These are phyloP conservation scores for Hypsibius dujardini DNA, from an alignment of 1,140 invertebrate species.

Conservation along the genomic window DNA sequence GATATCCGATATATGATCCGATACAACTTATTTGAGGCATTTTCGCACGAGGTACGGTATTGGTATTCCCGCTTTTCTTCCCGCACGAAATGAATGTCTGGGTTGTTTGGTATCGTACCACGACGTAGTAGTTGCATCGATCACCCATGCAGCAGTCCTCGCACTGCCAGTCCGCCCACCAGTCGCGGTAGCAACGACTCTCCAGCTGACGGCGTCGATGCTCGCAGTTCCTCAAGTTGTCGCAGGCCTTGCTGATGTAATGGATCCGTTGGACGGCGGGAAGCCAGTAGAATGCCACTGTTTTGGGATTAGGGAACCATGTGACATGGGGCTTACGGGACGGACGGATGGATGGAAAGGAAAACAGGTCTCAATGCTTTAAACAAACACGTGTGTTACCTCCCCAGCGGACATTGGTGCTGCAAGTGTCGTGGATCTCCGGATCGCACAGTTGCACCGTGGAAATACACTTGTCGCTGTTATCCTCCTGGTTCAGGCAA, in stretches of 20 bases:
- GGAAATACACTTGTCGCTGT: slow-evolving; percentile 75
- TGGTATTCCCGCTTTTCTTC: no score
- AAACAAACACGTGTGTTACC: slow-evolving; percentile 32
- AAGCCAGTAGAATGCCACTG: slow-evolving; percentile 80
- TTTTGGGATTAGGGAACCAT: slow-evolving; percentile 19
- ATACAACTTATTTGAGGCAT: no score
- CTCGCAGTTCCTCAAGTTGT: slow-evolving; percentile 58
- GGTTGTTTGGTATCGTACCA: slow-evolving; percentile 48
- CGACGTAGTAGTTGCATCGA: slow-evolving; percentile 85
- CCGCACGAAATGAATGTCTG: no score
- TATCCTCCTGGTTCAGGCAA: slow-evolving; percentile 74
- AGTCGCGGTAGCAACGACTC: slow-evolving; percentile 71
- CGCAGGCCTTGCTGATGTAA: slow-evolving; percentile 79
- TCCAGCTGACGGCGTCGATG: slow-evolving; percentile 47
- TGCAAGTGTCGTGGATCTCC: slow-evolving; percentile 58
- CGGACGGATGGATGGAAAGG: no score
- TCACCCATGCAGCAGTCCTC: slow-evolving; percentile 91
- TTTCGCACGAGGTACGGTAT: no score
- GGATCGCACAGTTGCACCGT: slow-evolving; percentile 75
- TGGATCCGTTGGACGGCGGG: slow-evolving; percentile 78
- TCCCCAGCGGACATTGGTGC: slow-evolving; percentile 73
- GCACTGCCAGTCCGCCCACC: slow-evolving; percentile 94
- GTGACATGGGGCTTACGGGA: no score
- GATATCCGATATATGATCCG: no score
- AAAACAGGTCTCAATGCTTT: no score